Conservation (phyloP, 2,797 vertebrate species). For the Lithobates sylvaticus region DNA sequence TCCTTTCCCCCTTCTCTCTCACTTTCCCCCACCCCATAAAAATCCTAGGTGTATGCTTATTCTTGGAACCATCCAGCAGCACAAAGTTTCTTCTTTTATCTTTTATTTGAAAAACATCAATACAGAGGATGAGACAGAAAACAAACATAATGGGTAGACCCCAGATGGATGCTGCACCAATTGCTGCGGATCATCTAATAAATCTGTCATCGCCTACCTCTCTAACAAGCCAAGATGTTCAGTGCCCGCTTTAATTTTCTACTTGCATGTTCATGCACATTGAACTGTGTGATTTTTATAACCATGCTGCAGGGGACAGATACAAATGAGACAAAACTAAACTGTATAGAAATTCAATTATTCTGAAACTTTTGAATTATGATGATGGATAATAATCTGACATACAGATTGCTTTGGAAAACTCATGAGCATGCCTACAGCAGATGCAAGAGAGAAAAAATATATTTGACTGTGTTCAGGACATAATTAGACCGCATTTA, state of each 20-base stretch:
- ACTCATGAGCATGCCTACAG: neutral
- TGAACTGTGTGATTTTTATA: slow-evolving; percentile 38
- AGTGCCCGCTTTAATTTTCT: slow-evolving; percentile 27
- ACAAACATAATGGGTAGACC: neutral
- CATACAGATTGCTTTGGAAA: slow-evolving; percentile 49
- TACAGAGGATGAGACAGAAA: neutral
- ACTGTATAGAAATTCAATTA: slow-evolving; percentile 52
- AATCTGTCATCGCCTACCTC: slow-evolving; percentile 26
- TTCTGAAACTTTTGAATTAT: slow-evolving; percentile 60
- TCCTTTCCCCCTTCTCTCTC: no score
- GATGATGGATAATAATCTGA: slow-evolving; percentile 57
- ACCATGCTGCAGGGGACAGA: slow-evolving; percentile 48
- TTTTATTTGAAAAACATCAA: neutral
- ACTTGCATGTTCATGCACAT: slow-evolving; percentile 22
- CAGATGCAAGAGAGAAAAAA: neutral
- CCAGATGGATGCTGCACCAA: neutral
- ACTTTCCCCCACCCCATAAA: no score
- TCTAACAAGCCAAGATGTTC: slow-evolving; percentile 46
- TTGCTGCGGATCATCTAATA: slow-evolving; percentile 18
- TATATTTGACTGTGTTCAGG: no score
- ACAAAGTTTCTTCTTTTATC: neutral
- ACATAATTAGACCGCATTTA: no score
- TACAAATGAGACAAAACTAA: slow-evolving; percentile 49
- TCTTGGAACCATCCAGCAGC: neutral
- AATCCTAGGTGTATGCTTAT: neutral